Evolutionary conservation across 2,888 invertebrate species (phyloP), one percentile per base, ranked within the genome.

Genomic region (Caenorhabditis sp.): DNA sequence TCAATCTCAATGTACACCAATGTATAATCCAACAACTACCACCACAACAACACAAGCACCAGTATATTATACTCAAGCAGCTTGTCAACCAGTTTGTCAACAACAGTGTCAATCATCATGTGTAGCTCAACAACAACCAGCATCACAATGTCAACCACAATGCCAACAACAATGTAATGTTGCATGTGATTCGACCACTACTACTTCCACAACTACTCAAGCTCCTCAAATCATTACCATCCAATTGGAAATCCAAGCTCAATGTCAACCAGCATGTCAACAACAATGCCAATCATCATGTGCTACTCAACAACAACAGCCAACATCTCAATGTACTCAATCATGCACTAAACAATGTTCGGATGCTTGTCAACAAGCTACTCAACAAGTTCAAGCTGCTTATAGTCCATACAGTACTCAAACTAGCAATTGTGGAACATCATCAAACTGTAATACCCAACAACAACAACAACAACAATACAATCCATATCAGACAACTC

Each of bases 301-400:
- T 50, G 63, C 58, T 43, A 65, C 68, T 50, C 80, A 80, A 59
- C 77, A 80, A 62, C 77, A 77, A 49, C 80, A 80, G 65, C 77
- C 80, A 43, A 58, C 68, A 17, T 43, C 53, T 27, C 69, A 74
- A 37, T 80, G 80, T 67, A 53, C 54, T 50, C 68, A 65, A 19
- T 67, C 76, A 19, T 80, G 80, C 61, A 60, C 61, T 60, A 59
- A 66, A 31, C 71, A 67, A 53, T 80, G 80, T 66, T 51, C 69
- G 12, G 43, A 68, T 43, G 63, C 67, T 60, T 76, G 76, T 62
- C 68, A 69, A 51, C 69, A 67, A 43, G 68, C 67, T 23, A 68
- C 76, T 31, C 72, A 72, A 60, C 37, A 24, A 55, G 26, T 23
- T 26, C 55, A 55, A 26, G 12, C 19, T 1, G 17, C 26, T 8